Evolutionary conservation across 2,797 vertebrate species (phyloP).

Genomic region (Vespertilio murinus): DNA sequence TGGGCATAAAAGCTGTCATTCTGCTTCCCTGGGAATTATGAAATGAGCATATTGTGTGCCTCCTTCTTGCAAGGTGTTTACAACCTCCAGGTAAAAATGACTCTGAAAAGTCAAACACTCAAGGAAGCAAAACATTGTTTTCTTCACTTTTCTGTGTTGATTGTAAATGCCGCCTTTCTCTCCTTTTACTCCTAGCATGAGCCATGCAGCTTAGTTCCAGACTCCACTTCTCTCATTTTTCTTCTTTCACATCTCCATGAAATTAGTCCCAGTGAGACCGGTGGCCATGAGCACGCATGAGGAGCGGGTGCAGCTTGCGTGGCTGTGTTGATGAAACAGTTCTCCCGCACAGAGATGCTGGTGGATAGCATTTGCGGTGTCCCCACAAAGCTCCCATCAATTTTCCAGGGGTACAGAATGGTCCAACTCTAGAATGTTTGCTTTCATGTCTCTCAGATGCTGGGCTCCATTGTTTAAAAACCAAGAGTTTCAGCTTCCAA

Average conservation of each 20-base stretch:
- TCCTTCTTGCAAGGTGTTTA: not conserved
- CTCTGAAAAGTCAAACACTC: not conserved
- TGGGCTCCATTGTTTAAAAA: slow-evolving; percentile 30
- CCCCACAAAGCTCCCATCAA: slow-evolving; percentile 46
- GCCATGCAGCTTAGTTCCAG: slow-evolving; percentile 10
- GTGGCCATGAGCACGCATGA: not conserved
- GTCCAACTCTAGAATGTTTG: slow-evolving; percentile 38
- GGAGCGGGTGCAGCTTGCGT: not conserved
- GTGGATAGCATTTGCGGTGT: not conserved
- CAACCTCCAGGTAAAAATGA: slow-evolving; percentile 32
- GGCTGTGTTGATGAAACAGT: slow-evolving; percentile 52
- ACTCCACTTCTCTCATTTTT: not conserved
- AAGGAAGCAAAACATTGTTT: slow-evolving; percentile 14
- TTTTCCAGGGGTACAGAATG: slow-evolving; percentile 48
- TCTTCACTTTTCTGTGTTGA: not conserved
- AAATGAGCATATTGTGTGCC: not conserved
- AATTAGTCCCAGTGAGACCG: slow-evolving; percentile 65
- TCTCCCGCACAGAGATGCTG: not conserved
- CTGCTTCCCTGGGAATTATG: not conserved
- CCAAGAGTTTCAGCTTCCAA: slow-evolving; percentile 51
- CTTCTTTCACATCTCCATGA: slow-evolving; percentile 20
- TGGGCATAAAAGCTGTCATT: not conserved
- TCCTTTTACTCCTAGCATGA: slow-evolving; percentile 3
- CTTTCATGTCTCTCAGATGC: not conserved
- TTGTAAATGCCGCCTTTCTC: not conserved